Conservation (phyloP, 2,113 vertebrate species). For the Corvus moneduloides region DNA sequence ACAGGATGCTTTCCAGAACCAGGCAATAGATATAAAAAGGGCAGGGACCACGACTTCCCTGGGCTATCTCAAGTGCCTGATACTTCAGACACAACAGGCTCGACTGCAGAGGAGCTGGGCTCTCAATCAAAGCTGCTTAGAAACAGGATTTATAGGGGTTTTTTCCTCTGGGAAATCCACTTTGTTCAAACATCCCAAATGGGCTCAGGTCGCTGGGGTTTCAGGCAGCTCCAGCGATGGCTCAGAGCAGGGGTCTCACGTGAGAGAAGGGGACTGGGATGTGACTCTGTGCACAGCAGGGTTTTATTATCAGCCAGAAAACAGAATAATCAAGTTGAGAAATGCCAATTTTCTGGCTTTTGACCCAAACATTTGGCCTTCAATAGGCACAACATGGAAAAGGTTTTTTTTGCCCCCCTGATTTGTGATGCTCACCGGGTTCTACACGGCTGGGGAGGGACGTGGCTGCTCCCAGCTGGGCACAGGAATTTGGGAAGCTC, state of each 20-base stretch:
- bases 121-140: not conserved
- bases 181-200: not conserved
- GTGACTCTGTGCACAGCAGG: not conserved
- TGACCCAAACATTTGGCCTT: not conserved
- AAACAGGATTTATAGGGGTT: not conserved
- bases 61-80: constrained; percentile 58
- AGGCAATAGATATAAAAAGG: constrained; percentile 63
- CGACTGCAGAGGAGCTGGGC: not conserved
- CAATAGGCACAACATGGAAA: accelerated
- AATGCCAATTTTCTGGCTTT: not conserved
- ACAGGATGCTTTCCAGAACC: constrained; percentile 58
- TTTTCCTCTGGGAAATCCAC: not conserved
- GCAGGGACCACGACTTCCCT: constrained; percentile 30
- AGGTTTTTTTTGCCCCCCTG: accelerated
- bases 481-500: not conserved
- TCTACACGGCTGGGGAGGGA: not conserved
- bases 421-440: accelerated
- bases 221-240: not conserved
- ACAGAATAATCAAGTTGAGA: not conserved
- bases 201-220: not conserved
- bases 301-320: not conserved
- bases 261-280: not conserved
- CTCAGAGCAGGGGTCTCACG: not conserved
- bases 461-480: accelerated
- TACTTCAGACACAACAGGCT: constrained; percentile 15